These are phyloP conservation scores for Calyptomena viridis DNA, from an alignment of 2,113 vertebrate genomes.

Conservation along the genomic window DNA sequence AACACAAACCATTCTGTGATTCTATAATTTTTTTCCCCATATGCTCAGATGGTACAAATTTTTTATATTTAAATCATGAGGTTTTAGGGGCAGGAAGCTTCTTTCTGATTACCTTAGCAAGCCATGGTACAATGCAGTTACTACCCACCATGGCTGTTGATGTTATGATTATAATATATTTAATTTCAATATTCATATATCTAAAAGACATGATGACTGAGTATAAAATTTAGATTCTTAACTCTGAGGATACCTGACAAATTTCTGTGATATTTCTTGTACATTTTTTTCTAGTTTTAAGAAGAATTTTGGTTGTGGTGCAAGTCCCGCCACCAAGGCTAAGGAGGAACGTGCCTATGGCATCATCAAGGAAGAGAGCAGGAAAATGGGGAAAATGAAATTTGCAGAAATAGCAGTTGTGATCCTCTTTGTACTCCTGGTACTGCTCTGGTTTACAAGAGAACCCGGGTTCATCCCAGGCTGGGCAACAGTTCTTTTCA, in stretches of 20 bases:
- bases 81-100: neutral
- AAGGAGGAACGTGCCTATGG: conserved; percentile 70
- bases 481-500: conserved; percentile 82
- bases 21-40: neutral
- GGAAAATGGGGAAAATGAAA: conserved; percentile 79
- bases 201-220: neutral
- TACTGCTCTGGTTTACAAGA: conserved; percentile 90
- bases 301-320: conserved; percentile 80
- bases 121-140: neutral
- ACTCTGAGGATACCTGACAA: neutral
- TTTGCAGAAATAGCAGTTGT: conserved; percentile 82
- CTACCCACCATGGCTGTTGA: neutral
- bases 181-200: neutral
- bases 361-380: conserved; percentile 78
- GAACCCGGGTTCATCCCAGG: conserved; percentile 89
- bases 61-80: neutral
- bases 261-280: neutral
- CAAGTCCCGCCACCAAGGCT: neutral
- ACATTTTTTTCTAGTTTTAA: conserved; percentile 74
- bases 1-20: neutral
- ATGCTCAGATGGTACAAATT: neutral
- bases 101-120: neutral
- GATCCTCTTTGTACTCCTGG: conserved; percentile 77
- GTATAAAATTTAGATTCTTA: neutral
- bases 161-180: neutral